Evolutionary conservation across 2,113 vertebrate species (phyloP), one percentile per base, ranked within the genome.

Genomic region (Megaceryle maxima): DNA sequence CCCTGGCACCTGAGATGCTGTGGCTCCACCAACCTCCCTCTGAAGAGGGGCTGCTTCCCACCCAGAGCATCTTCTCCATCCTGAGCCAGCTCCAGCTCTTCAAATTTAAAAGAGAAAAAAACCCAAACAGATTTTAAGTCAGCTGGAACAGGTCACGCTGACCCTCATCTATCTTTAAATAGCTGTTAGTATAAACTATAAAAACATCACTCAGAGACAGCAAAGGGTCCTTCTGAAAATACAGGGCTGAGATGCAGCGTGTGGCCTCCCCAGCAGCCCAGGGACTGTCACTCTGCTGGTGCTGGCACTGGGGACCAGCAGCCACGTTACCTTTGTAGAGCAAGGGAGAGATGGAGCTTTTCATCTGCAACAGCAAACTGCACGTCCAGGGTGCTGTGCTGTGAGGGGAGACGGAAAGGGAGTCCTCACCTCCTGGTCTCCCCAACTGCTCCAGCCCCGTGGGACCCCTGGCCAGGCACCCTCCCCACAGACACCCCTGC

Each of bases 361-460:
- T 96, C 92, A 62, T 95, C 91, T 2, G 4, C 43, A 39, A 96
- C 9, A 5, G 90, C 92, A 50, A 94, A 97, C 29, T 87, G 62
- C 7, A 68, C 74, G 31, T 81, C 51, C 90, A 95, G 73, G 29
- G 44, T 81, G 60, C 37, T 37, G 37, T 37, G 37, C 97, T 95
- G 80, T 81, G 85, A 22, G 55, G 51, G 69, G 33, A 81, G 62
- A 73, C 56, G 31, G 28, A 46, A 56, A 80, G 37, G 20, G 9
- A n/a, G 35, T 37, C n/a, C 25, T 37, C 13, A 11, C 5, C 24
- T 24, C 25, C 11, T 7, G 6, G 9, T 24, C 13, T 37, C 44
- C 6, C 11, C 1, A 2, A 9, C 17, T 1, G 1, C 73, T 53
- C 43, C 48, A 29, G 50, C 13, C 46, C 74, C 5, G 0, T 7